Percentiles rank a stretch among this genome's conserved stretches.
phyloP scores from a whole-genome alignment of 2,113 vertebrate species.

The Eublepharis macularius region DNA sequence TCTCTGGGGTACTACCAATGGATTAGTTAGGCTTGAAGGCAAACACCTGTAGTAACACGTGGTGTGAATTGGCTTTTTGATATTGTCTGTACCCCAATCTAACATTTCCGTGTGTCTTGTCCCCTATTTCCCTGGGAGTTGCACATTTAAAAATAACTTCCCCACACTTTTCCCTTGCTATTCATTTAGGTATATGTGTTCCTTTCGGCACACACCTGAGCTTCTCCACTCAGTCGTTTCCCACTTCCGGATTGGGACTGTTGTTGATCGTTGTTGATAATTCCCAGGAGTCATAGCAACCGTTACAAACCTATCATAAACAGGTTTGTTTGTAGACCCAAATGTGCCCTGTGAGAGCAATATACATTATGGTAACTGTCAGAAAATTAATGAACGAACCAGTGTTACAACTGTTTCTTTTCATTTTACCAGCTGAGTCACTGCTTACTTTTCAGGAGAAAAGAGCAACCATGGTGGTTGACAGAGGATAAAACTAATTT shows the following conservation, averaged over 20 bases:
- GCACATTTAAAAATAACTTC: not conserved
- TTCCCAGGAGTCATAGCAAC: not conserved
- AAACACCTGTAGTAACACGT: not conserved
- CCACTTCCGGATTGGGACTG: not conserved
- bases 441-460: not conserved
- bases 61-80: not conserved
- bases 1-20: not conserved
- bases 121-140: not conserved
- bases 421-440: not conserved
- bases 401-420: not conserved
- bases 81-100: not conserved
- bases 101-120: not conserved
- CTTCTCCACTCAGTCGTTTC: not conserved
- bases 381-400: not conserved
- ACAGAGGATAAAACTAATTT: no score
- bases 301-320: not conserved
- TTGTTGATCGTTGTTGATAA: not conserved
- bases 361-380: not conserved
- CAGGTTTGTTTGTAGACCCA: not conserved
- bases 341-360: not conserved
- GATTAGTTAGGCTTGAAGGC: not conserved
- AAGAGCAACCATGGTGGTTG: no score
- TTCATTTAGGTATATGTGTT: not conserved
- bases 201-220: not conserved
- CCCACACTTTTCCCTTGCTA: not conserved